Percentiles rank a stretch among this genome's conserved stretches.
Conservation (phyloP, 1,140 invertebrate species). For the Bathynomus jamesi region DNA sequence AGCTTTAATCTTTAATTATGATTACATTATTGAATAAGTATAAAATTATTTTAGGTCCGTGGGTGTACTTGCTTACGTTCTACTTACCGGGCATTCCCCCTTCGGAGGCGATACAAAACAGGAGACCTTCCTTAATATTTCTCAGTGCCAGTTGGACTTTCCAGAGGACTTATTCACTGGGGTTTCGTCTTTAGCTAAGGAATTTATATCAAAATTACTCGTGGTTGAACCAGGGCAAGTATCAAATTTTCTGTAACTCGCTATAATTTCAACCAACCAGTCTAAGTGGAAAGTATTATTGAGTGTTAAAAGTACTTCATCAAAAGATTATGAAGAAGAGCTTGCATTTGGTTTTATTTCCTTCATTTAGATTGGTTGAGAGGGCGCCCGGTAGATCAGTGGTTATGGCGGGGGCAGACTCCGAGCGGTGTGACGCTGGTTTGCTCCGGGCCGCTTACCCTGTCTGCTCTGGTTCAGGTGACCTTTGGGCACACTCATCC, state of each 20-base stretch:
- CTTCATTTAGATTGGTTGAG: no score
- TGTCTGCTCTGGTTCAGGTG: no score
- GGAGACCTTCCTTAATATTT: constrained; percentile 88
- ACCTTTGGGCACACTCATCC: no score
- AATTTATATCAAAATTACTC: constrained; percentile 52
- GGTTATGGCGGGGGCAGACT: no score
- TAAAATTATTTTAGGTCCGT: constrained; percentile 61
- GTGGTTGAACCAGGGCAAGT: neutral
- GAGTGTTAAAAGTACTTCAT: no score
- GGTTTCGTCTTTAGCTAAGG: constrained; percentile 69
- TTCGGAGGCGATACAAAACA: constrained; percentile 91
- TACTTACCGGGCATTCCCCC: constrained; percentile 79
- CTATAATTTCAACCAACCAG: neutral
- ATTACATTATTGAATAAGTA: no score
- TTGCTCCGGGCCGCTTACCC: no score
- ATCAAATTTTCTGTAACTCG: neutral
- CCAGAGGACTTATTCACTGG: constrained; percentile 79
- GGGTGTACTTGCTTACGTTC: constrained; percentile 84
- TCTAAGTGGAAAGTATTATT: neutral
- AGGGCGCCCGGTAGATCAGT: no score
- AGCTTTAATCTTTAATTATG: no score
- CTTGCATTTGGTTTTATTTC: no score
- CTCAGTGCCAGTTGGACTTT: constrained; percentile 80
- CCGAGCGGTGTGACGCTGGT: no score
- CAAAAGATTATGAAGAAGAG: no score